Evolutionary conservation across 2,113 vertebrate species (phyloP).

Genomic region (Lophius piscatorius): DNA sequence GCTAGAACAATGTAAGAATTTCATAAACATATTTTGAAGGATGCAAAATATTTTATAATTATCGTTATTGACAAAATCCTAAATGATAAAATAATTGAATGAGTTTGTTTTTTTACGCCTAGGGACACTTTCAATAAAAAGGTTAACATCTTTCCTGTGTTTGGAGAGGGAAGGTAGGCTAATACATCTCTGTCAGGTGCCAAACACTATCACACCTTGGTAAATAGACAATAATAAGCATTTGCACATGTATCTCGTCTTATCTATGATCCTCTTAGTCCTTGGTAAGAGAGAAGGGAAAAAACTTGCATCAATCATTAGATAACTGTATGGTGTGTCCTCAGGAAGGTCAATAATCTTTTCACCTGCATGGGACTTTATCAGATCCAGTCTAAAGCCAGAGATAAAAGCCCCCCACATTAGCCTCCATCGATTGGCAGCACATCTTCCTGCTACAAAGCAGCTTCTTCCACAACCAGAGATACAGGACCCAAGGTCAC

Average conservation of each 20-base stretch:
- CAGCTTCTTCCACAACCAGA: conserved; percentile 79
- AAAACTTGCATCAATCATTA: conserved; percentile 95
- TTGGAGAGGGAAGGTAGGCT: conserved; percentile 46
- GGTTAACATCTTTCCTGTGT: conserved; percentile 73
- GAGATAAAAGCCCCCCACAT: conserved; percentile 93
- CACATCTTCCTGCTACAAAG: conserved; percentile 90
- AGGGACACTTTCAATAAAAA: conserved; percentile 47
- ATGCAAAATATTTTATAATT: too few species aligned
- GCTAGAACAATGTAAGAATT: too few species aligned
- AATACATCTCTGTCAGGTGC: conserved; percentile 77
- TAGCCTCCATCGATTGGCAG: conserved; percentile 90
- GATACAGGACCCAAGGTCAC: conserved; percentile 92
- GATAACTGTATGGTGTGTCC: conserved; percentile 93
- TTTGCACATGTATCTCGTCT: conserved; percentile 79
- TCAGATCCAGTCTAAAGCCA: conserved; percentile 93
- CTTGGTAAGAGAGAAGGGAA: conserved; percentile 73
- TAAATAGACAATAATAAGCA: conserved; percentile 74
- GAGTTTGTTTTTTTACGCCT: too few species aligned
- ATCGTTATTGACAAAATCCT: too few species aligned
- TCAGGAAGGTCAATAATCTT: conserved; percentile 98
- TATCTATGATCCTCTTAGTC: conserved; percentile 90
- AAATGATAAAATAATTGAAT: too few species aligned
- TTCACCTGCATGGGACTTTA: conserved; percentile 96
- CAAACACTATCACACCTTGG: conserved; percentile 70
- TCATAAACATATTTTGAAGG: too few species aligned